A percentile compares a stretch with the other conserved stretches of the same genome.
These are phyloP conservation scores for Chaetophractus vellerosus DNA, from an alignment of 2,797 vertebrate species.

Conservation along the genomic window DNA sequence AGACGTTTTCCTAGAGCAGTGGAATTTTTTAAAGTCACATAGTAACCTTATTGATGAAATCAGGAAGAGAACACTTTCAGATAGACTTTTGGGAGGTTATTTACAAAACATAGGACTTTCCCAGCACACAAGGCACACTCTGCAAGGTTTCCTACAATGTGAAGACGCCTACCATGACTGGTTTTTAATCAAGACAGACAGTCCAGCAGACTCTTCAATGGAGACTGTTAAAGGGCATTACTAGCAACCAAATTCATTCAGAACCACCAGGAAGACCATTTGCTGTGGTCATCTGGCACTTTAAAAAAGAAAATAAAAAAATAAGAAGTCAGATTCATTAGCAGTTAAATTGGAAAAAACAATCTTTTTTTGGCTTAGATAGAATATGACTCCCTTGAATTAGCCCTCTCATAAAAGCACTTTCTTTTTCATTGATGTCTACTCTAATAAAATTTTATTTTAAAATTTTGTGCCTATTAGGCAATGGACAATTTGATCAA, in stretches of 20 bases:
- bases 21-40: slow-evolving; percentile 92
- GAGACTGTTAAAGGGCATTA: slow-evolving; percentile 65
- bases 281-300: slow-evolving; percentile 12
- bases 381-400: slow-evolving; percentile 42
- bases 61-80: slow-evolving; percentile 91
- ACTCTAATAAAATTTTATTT: slow-evolving; percentile 34
- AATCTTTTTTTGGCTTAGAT: not conserved
- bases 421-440: slow-evolving; percentile 63
- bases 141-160: slow-evolving; percentile 82
- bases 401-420: slow-evolving; percentile 18
- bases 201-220: slow-evolving; percentile 70
- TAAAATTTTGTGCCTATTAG: slow-evolving; percentile 22
- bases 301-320: not conserved
- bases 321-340: slow-evolving; percentile 22
- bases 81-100: slow-evolving; percentile 89
- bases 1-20: slow-evolving; percentile 91
- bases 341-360: not conserved
- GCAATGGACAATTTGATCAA: not conserved
- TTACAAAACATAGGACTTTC: slow-evolving; percentile 90
- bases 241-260: slow-evolving; percentile 42
- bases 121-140: slow-evolving; percentile 80
- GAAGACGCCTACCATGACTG: slow-evolving; percentile 69
- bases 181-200: slow-evolving; percentile 80
- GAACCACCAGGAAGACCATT: slow-evolving; percentile 35
- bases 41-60: slow-evolving; percentile 92